Evolutionary conservation across 2,797 vertebrate genomes (phyloP).

Genomic region (Chanos chanos): DNA sequence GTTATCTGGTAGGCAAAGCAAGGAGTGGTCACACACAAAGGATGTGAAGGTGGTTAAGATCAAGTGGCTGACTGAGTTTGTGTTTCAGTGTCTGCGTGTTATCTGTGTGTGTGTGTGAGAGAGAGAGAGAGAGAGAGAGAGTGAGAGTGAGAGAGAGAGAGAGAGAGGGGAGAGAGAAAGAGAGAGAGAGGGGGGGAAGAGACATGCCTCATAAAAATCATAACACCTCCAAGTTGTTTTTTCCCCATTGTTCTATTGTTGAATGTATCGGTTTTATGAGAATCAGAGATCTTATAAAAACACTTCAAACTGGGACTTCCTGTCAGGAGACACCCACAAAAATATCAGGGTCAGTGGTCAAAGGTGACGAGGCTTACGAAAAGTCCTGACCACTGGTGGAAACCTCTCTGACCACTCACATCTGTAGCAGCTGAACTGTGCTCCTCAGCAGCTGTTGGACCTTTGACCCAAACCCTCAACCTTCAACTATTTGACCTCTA

Average conservation of each 20-base stretch:
- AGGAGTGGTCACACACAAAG: slow-evolving; percentile 64
- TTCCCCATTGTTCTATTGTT: neutral
- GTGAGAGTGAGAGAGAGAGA: neutral
- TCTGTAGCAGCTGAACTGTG: neutral
- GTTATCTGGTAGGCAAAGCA: slow-evolving; percentile 68
- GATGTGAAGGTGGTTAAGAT: slow-evolving; percentile 68
- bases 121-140: neutral
- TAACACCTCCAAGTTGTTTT: neutral
- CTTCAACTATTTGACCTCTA: neutral
- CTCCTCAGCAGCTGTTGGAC: neutral
- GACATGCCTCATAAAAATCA: neutral
- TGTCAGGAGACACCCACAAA: slow-evolving; percentile 9
- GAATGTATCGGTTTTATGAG: slow-evolving; percentile 3
- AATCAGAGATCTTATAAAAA: slow-evolving; percentile 12
- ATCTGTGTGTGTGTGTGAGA: slow-evolving; percentile 20
- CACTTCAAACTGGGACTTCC: neutral
- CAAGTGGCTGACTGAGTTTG: slow-evolving; percentile 53
- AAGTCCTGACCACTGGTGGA: neutral
- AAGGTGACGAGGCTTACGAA: neutral
- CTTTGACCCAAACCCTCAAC: neutral
- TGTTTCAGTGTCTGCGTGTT: slow-evolving; percentile 27
- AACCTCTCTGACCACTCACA: neutral
- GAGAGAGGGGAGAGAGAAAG: neutral
- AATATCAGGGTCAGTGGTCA: slow-evolving; percentile 11
- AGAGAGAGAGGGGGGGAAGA: neutral